phyloP scores from a whole-genome alignment of 2,888 invertebrate species.

The Rhagium mordax region DNA sequence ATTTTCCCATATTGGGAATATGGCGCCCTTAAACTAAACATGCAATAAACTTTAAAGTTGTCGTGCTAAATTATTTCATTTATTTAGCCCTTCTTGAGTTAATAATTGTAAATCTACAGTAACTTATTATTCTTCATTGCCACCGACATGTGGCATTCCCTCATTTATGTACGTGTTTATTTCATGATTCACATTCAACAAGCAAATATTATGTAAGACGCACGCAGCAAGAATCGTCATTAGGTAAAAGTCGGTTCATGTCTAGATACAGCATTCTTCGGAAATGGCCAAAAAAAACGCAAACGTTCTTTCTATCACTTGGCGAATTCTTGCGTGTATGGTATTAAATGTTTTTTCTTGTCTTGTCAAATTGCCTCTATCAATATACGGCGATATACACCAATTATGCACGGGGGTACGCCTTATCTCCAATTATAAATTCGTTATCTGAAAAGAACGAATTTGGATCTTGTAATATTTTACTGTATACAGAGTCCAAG shows the following conservation, averaged over 20 bases:
- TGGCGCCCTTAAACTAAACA: no score
- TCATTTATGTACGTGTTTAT: not conserved
- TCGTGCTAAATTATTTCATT: not conserved
- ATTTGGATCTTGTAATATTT: not conserved
- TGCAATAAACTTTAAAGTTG: not conserved
- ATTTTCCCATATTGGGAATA: no score
- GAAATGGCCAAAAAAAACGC: slow-evolving; percentile 43
- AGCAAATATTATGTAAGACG: slow-evolving; percentile 47
- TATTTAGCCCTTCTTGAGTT: not conserved
- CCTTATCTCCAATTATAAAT: not conserved
- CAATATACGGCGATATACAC: not conserved
- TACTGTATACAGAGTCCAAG: no score
- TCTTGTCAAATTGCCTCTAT: not conserved
- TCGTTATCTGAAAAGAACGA: not conserved
- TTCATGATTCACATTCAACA: not conserved
- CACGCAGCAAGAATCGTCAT: slow-evolving; percentile 40
- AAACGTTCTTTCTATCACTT: slow-evolving; percentile 43
- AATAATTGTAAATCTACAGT: not conserved
- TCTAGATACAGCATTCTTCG: slow-evolving; percentile 44
- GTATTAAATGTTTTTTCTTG: not conserved
- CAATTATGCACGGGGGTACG: not conserved
- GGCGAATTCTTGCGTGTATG: slow-evolving; percentile 1
- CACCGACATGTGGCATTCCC: not conserved
- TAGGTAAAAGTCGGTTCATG: slow-evolving; percentile 45
- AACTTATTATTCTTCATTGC: not conserved